phyloP scores from a whole-genome alignment of 2,888 invertebrate species.

The Pristionchus entomophagus region DNA sequence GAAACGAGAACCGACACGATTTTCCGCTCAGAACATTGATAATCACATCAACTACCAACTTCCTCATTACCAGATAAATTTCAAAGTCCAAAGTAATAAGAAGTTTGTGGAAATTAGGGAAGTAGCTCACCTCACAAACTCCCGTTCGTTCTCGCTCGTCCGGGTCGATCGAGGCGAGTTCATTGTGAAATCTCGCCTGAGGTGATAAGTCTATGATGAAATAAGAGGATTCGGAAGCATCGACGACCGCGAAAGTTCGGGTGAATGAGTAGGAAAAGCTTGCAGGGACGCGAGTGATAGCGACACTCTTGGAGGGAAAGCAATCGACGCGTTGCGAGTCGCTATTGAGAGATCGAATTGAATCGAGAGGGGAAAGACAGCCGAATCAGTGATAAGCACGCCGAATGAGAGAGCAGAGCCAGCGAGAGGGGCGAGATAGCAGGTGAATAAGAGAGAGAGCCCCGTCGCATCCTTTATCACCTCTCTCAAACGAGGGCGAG shows the following conservation, averaged over 20 bases:
- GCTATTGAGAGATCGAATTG: not conserved
- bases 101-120: no score
- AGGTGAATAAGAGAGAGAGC: not conserved
- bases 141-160: not conserved
- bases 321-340: not conserved
- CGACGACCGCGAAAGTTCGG: not conserved
- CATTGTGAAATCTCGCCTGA: conserved; percentile 12
- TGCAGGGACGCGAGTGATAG: not conserved
- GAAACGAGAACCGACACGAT: no score
- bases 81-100: no score
- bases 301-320: not conserved
- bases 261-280: not conserved
- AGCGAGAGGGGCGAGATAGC: not conserved
- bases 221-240: not conserved
- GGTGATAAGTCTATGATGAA: not conserved
- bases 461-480: not conserved
- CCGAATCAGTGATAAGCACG: not conserved
- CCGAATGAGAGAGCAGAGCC: not conserved
- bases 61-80: not conserved
- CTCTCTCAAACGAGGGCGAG: no score
- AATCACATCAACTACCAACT: not conserved
- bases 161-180: conserved; percentile 7
- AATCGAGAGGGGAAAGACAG: not conserved
- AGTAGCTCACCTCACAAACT: not conserved
- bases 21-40: no score